Evolutionary conservation across 2,797 vertebrate species (phyloP).

Genomic region (Spinibarbus caldwelli): DNA sequence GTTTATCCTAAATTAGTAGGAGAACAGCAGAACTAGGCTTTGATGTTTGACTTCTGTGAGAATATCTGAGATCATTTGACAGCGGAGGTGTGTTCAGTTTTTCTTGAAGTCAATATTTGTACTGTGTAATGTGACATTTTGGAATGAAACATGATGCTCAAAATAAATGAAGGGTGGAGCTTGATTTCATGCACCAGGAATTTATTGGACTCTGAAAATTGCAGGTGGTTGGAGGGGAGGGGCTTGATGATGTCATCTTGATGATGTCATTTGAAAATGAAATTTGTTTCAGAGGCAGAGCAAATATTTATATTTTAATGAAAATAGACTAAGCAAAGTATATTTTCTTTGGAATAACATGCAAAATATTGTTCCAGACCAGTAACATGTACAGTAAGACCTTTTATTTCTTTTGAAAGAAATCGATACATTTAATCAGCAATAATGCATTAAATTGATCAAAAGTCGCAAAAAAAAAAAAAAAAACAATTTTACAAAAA

Average conservation of each 20-base stretch:
- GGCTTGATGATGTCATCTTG: background rate
- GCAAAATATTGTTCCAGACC: no score
- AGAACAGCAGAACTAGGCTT: constrained; percentile 69
- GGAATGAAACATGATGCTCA: background rate
- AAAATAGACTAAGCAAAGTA: no score
- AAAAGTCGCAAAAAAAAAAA: no score
- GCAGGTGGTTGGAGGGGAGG: background rate
- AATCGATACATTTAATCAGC: no score
- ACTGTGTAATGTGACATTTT: background rate
- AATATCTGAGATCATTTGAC: constrained; percentile 7
- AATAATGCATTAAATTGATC: no score
- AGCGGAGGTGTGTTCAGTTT: background rate
- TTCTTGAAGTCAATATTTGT: background rate
- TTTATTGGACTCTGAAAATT: background rate
- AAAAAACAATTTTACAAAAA: no score
- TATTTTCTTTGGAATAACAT: no score
- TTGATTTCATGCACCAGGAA: background rate
- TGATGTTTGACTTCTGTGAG: constrained; percentile 73
- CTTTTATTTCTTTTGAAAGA: no score
- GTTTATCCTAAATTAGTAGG: constrained; percentile 79
- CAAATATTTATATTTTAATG: no score
- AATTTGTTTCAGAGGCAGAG: background rate
- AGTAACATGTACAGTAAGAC: no score
- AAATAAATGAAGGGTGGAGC: background rate
- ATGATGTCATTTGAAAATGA: no score